Conservation (phyloP, 2,888 invertebrate genomes). For the Pterobdella sp. region DNA sequence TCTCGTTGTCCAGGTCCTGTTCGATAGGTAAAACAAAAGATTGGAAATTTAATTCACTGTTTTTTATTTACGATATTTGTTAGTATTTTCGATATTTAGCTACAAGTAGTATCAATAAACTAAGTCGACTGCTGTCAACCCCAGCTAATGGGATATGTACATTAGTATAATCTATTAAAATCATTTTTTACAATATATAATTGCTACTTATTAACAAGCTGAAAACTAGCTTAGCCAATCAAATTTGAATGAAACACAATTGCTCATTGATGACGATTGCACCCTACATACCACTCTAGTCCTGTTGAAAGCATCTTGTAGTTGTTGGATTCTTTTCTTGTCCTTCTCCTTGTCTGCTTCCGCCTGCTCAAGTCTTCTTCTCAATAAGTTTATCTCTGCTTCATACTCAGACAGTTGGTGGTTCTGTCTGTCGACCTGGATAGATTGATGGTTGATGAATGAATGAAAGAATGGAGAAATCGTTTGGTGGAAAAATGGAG, state of each 20-base stretch:
- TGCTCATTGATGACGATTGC: neutral
- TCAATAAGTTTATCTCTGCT: conserved; percentile 52
- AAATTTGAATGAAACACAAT: neutral
- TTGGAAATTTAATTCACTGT: too few species aligned
- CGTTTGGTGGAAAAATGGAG: too few species aligned
- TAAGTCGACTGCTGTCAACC: too few species aligned
- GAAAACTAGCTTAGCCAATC: neutral
- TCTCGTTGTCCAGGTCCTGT: conserved; percentile 54
- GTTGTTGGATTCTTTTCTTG: conserved; percentile 49
- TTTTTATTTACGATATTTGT: too few species aligned
- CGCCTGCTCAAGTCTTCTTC: conserved; percentile 46
- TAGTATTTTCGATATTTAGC: too few species aligned
- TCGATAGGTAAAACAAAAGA: too few species aligned
- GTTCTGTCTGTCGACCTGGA: conserved; percentile 44
- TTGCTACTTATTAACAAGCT: neutral
- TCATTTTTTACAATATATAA: too few species aligned
- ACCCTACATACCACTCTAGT: conserved; percentile 42
- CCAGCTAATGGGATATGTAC: too few species aligned
- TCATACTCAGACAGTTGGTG: conserved; percentile 52
- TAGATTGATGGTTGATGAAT: neutral
- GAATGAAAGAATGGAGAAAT: neutral
- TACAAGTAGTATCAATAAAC: too few species aligned
- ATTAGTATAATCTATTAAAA: too few species aligned
- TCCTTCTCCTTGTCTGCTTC: conserved; percentile 46
- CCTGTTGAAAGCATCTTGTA: conserved; percentile 46